Conservation (phyloP, 2,888 invertebrate genomes). For the Caenorhabditis drosophilae region DNA sequence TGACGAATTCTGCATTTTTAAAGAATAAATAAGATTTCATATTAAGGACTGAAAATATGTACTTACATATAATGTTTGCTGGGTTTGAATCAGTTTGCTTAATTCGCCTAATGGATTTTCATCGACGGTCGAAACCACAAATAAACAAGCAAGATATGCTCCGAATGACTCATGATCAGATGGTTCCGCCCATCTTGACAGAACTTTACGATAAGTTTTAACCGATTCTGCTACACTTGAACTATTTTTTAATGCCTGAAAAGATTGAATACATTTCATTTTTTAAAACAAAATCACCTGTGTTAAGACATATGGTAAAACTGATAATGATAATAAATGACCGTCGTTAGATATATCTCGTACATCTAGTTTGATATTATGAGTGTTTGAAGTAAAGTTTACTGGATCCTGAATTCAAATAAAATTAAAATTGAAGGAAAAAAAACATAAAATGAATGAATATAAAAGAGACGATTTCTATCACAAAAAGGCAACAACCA, state of each 20-base stretch:
- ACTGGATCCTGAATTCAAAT: conserved; percentile 40
- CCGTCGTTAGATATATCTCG: conserved; percentile 70
- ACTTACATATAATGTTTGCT: conserved; percentile 78
- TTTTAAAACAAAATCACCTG: conserved; percentile 44
- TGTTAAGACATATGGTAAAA: conserved; percentile 62
- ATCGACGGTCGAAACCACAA: conserved; percentile 74
- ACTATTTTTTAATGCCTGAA: conserved; percentile 35
- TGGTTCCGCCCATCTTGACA: conserved; percentile 66
- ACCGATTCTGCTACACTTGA: conserved; percentile 17
- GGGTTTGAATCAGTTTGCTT: conserved; percentile 79
- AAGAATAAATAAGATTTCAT: not conserved
- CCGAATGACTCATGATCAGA: conserved; percentile 91
- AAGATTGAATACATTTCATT: not conserved
- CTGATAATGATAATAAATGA: conserved; percentile 63
- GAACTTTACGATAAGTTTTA: conserved; percentile 20
- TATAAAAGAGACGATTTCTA: not conserved
- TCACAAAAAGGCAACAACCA: not conserved
- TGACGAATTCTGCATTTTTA: conserved; percentile 48
- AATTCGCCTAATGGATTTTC: conserved; percentile 81
- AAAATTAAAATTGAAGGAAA: not conserved
- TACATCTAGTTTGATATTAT: conserved; percentile 58
- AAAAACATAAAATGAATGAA: not conserved
- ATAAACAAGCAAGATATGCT: conserved; percentile 72
- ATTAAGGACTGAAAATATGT: too few relatives aligned
- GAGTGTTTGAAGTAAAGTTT: conserved; percentile 8